These are phyloP conservation scores for Mesitornis unicolor DNA, from an alignment of 2,113 vertebrate species.

Conservation along the genomic window DNA sequence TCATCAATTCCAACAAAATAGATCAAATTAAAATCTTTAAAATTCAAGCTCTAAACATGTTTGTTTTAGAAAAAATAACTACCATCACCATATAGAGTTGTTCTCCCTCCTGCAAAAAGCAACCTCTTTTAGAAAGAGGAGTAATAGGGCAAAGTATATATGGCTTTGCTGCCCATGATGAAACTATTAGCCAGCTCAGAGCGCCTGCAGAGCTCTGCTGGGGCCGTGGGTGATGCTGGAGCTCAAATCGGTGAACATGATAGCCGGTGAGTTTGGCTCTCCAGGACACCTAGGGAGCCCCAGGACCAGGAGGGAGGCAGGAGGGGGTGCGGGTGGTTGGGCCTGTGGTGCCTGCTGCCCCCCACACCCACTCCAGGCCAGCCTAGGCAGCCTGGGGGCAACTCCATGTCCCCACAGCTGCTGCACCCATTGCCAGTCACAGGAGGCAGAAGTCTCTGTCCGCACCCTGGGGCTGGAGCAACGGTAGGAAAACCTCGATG, in stretches of 20 bases:
- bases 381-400: neutral
- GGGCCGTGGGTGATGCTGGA: neutral
- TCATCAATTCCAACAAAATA: neutral
- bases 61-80: neutral
- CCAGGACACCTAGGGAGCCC: rapidly evolving
- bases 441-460: neutral
- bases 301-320: neutral
- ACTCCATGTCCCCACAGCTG: rapidly evolving
- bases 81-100: neutral
- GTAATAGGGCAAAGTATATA: neutral
- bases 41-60: neutral
- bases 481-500: neutral
- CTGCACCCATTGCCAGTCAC: neutral
- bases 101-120: neutral
- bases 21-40: neutral
- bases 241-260: neutral
- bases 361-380: rapidly evolving
- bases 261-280: neutral
- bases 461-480: neutral
- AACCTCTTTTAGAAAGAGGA: neutral
- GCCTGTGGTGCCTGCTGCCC: neutral
- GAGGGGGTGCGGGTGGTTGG: rapidly evolving
- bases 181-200: neutral
- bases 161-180: neutral
- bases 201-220: neutral